Percentiles rank a stretch among this genome's conserved stretches.
Conservation (phyloP, 2,888 invertebrate species). For the Cryptus viduatorius region DNA sequence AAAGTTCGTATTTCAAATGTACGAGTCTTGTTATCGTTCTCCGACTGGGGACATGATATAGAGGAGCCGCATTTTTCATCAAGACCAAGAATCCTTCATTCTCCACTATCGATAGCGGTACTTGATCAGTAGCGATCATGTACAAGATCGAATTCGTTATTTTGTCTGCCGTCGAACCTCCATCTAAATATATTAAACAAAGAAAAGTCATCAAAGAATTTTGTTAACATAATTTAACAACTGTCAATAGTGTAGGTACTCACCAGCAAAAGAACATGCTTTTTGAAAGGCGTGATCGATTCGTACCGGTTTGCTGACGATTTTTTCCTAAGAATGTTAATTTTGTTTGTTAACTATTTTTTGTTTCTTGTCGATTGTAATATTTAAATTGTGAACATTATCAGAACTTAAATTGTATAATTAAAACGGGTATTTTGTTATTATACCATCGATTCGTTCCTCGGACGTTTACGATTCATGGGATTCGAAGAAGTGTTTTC, state of each 20-base stretch:
- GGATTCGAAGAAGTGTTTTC: conserved; percentile 15
- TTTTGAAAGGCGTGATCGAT: conserved; percentile 33
- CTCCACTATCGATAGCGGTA: conserved; percentile 68
- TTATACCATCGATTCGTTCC: too few relatives aligned
- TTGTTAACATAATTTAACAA: neutral
- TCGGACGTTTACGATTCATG: too few relatives aligned
- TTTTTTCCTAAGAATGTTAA: neutral
- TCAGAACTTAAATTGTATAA: neutral
- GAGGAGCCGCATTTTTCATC: conserved; percentile 66
- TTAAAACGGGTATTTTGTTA: too few relatives aligned
- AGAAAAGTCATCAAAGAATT: neutral
- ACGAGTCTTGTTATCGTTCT: conserved; percentile 59
- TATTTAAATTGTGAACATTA: too few relatives aligned
- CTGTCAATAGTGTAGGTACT: neutral
- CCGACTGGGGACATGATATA: conserved; percentile 65
- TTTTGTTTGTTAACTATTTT: neutral
- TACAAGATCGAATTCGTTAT: conserved; percentile 67
- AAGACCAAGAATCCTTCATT: conserved; percentile 66
- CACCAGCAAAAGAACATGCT: conserved; percentile 27
- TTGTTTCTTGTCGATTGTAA: neutral
- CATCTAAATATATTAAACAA: conserved; percentile 43
- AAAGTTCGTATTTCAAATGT: conserved; percentile 43
- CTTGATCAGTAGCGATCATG: conserved; percentile 69
- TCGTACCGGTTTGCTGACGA: conserved; percentile 4
- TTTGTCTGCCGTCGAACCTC: conserved; percentile 57